Percentiles rank a stretch among this genome's conserved stretches.
These are phyloP conservation scores for Pseudomyrmex gracilis DNA, from an alignment of 1,140 invertebrate genomes.

Conservation along the genomic window DNA sequence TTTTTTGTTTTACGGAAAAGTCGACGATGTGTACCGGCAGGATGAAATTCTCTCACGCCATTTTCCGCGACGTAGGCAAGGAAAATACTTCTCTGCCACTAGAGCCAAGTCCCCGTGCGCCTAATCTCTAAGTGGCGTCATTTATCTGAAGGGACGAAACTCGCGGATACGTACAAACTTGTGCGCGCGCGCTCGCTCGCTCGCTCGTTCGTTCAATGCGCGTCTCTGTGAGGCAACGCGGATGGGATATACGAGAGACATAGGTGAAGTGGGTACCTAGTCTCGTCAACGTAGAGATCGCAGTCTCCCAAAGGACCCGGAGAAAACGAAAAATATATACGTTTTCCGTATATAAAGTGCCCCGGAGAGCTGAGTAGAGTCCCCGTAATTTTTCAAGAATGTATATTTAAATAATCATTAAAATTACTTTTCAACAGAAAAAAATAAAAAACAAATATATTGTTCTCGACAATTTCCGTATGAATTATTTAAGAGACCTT, in stretches of 20 bases:
- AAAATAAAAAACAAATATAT: background rate
- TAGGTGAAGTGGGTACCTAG: constrained; percentile 68
- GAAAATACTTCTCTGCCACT: constrained; percentile 70
- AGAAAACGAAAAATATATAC: constrained; percentile 69
- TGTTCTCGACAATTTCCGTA: background rate
- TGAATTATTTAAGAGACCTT: too few species aligned
- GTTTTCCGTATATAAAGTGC: constrained; percentile 45
- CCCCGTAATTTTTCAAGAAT: constrained; percentile 35
- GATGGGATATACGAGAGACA: constrained; percentile 62
- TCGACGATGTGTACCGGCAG: constrained; percentile 40
- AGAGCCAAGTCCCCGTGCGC: constrained; percentile 64
- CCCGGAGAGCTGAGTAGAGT: constrained; percentile 44
- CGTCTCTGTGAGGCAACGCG: constrained; percentile 24
- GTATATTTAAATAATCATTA: constrained; percentile 40
- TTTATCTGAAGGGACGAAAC: constrained; percentile 74
- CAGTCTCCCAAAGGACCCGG: constrained; percentile 66
- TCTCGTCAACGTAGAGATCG: constrained; percentile 72
- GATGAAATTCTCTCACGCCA: constrained; percentile 55
- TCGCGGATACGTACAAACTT: constrained; percentile 55
- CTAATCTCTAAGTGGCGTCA: constrained; percentile 79
- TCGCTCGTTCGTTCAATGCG: background rate
- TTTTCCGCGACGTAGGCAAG: constrained; percentile 66
- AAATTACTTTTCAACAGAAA: background rate
- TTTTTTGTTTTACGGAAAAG: constrained; percentile 48
- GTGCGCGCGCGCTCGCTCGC: background rate